Conservation (phyloP, 2,113 vertebrate species). For the Pelecanoides urinatrix region DNA sequence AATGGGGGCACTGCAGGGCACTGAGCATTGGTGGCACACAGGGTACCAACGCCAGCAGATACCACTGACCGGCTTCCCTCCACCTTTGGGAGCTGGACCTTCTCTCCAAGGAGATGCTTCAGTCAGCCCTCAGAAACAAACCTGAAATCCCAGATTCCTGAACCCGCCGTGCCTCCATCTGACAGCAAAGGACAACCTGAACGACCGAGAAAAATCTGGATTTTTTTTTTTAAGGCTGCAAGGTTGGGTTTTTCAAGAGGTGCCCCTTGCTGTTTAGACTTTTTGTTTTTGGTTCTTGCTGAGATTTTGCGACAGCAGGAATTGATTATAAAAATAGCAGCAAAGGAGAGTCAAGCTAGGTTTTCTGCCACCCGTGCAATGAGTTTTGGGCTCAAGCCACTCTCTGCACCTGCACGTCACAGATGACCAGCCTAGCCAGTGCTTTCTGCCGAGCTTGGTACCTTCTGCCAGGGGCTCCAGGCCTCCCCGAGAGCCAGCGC, state of each 20-base stretch:
- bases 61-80: neutral
- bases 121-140: neutral
- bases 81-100: neutral
- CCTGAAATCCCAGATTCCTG: neutral
- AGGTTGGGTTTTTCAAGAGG: neutral
- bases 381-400: neutral
- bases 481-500: neutral
- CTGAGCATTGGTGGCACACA: fast-evolving
- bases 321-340: neutral
- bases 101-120: neutral
- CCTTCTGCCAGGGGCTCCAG: neutral
- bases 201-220: neutral
- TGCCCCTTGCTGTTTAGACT: neutral
- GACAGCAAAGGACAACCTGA: neutral
- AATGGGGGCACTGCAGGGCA: neutral
- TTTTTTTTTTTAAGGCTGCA: neutral
- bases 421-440: neutral
- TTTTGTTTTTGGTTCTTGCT: neutral
- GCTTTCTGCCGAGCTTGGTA: neutral
- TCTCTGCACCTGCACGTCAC: neutral
- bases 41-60: neutral
- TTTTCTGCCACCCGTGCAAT: neutral
- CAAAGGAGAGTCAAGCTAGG: too few relatives aligned
- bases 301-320: neutral
- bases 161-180: neutral